These are phyloP conservation scores for Trichosurus vulpecula DNA, from an alignment of 2,797 vertebrate species.

Conservation along the genomic window DNA sequence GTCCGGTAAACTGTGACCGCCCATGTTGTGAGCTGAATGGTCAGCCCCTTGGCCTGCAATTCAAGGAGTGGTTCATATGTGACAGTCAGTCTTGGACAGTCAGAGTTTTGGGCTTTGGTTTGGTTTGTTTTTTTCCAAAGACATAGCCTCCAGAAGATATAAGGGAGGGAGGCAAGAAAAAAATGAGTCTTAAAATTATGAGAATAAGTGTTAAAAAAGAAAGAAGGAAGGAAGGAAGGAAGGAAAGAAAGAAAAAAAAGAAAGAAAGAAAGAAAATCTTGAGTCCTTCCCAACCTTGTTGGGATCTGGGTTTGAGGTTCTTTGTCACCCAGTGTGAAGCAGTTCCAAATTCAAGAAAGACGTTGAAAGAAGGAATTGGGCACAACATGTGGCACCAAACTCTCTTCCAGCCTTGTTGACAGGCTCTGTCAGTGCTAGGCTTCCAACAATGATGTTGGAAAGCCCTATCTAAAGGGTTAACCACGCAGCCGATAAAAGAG, in stretches of 20 bases:
- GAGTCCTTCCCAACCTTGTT: accelerated
- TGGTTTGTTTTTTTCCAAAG: not conserved
- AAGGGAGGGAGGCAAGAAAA: not conserved
- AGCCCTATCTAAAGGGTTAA: not conserved
- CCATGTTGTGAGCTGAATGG: accelerated
- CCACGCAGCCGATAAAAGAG: not conserved
- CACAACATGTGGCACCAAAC: not conserved
- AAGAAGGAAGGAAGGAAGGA: too few relatives aligned
- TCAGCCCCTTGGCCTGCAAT: not conserved
- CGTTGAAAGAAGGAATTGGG: not conserved
- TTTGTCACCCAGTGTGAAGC: accelerated
- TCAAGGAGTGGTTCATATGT: not conserved
- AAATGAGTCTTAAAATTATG: accelerated
- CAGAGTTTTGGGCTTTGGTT: not conserved
- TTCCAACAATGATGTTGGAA: not conserved
- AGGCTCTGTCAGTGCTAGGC: not conserved
- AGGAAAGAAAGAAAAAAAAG: too few relatives aligned
- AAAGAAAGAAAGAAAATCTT: too few relatives aligned
- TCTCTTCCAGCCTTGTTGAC: not conserved
- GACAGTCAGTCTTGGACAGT: accelerated
- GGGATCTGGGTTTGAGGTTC: not conserved
- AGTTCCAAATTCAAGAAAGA: accelerated
- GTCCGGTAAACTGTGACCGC: accelerated
- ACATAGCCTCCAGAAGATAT: not conserved
- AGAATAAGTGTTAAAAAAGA: too few relatives aligned